Conservation (phyloP, 2,113 vertebrate species). For the Poecilia latipinna region DNA sequence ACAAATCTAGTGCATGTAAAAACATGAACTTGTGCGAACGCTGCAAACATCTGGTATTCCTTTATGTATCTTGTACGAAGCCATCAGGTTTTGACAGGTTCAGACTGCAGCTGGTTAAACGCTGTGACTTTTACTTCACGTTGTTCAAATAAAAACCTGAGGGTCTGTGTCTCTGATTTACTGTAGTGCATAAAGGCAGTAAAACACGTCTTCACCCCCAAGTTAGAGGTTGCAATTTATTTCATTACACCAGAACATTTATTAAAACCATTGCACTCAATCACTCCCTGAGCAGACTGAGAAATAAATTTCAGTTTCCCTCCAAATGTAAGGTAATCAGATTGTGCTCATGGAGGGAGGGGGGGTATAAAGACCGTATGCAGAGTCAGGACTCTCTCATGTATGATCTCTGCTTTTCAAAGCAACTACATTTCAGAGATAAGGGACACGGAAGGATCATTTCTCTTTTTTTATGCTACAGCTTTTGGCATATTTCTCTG, state of each 20-base stretch:
- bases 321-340: conserved; percentile 52
- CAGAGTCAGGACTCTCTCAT: conserved; percentile 28
- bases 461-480: conserved; percentile 7
- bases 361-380: conserved; percentile 29
- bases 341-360: conserved; percentile 10
- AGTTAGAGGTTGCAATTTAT: conserved; percentile 34
- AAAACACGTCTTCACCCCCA: conserved; percentile 22
- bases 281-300: conserved; percentile 22
- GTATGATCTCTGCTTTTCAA: conserved; percentile 9
- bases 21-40: not conserved
- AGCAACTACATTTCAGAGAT: conserved; percentile 26
- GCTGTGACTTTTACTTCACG: conserved; percentile 3
- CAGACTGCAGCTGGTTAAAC: not conserved
- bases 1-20: not conserved
- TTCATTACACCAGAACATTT: conserved; percentile 29
- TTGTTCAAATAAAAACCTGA: conserved; percentile 1
- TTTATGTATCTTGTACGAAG: not conserved
- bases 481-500: conserved; percentile 21
- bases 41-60: not conserved
- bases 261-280: conserved; percentile 15
- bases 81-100: not conserved
- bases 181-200: conserved; percentile 13
- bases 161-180: not conserved
- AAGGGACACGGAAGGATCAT: conserved; percentile 21
- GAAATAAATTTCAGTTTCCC: conserved; percentile 43